Evolutionary conservation across 2,113 vertebrate species (phyloP), one percentile per base, ranked within the genome.

Genomic region (Eidolon helvum): DNA sequence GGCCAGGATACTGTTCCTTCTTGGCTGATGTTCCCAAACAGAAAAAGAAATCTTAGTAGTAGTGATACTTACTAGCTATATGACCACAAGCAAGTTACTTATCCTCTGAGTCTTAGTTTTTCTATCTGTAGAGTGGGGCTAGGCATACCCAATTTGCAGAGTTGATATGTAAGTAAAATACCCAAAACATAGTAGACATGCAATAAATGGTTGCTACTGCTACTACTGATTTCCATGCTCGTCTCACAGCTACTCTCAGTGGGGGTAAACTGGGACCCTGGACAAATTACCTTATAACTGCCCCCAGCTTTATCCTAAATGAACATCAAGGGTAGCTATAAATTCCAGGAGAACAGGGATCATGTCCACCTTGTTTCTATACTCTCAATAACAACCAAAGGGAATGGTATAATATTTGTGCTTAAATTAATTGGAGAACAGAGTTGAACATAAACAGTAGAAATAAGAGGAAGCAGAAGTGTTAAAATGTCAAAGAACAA

Each of bases 371-470:
- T 94, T 74, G 43, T 83, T 95, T 93, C 24, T 48, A 4, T 87
- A 83, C 50, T 30, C 30, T 55, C n/a, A 57, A 16, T 90, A 45
- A 45, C 45, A 89, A 82, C 22, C 65, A 96, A 74, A 93, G 10
- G 50, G 2, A 77, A 95, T 28, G 9, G 11, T 35, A 87, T 69
- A 85, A 87, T 61, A 72, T 77, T 38, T 85, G 69, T 75, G 33
- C 40, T 92, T 94, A 96, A 55, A 68, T 86, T 48, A 69, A 87
- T 2, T 55, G 24, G 86, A 94, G 85, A 88, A 77, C 48, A 91
- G 66, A 96, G 77, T 12, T 80, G 40, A 93, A 35, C 57, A 16
- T 94, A 94, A 97, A 86, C 71, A 45, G 61, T 16, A 93, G 38
- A 95, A 97, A 92, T 43, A 68, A 89, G 61, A 59, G 15, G 26